Evolutionary conservation across 2,888 invertebrate species (phyloP), one percentile per base, ranked within the genome.

Genomic region (Drosophila helvetica): DNA sequence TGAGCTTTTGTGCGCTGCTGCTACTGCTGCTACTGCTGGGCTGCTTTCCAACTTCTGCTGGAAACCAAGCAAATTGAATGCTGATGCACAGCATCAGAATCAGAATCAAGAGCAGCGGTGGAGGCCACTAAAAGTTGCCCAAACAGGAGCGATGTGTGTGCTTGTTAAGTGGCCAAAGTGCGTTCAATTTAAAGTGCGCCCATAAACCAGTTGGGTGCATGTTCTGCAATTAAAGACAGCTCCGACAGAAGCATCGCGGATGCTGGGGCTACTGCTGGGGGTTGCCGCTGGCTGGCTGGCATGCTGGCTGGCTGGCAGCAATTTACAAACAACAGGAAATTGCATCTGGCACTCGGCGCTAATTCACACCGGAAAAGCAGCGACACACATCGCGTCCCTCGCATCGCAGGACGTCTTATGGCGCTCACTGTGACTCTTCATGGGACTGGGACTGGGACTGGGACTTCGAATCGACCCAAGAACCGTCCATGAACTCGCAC

Each of bases 271-370:
- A 53, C 46, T 19, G 33, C 42, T 46, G 51, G 57, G 7, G 59
- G 51, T 38, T 66, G 45, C 22, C 22, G 22, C 22, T n/a, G 17
- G 18, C 52, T 27, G 38, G 52, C 53, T 48, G 52, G 33, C n/a
- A n/a, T n/a, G n/a, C 68, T n/a, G 17, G 25, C 52, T 27, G 38
- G 52, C 53, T 42, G 52, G 33, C 68, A 78, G 74, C 74, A 77
- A 86, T 79, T 85, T 82, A 79, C 83, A 86, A 38, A 72, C 75
- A 86, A 77, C 84, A 86, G 87, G 83, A 86, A 83, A 86, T 86
- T 86, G 80, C 86, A 84, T 84, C 79, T 79, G 84, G 86, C 86
- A 86, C 81, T 83, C 79, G 80, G 73, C 80, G 86, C 83, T 83
- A 84, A 84, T 86, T 83, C 85, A 77, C 87, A 86, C 84, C 84